Evolutionary conservation across 2,113 vertebrate genomes (phyloP), one percentile per base, ranked within the genome.

Genomic region (Megaleporinus macrocephalus): DNA sequence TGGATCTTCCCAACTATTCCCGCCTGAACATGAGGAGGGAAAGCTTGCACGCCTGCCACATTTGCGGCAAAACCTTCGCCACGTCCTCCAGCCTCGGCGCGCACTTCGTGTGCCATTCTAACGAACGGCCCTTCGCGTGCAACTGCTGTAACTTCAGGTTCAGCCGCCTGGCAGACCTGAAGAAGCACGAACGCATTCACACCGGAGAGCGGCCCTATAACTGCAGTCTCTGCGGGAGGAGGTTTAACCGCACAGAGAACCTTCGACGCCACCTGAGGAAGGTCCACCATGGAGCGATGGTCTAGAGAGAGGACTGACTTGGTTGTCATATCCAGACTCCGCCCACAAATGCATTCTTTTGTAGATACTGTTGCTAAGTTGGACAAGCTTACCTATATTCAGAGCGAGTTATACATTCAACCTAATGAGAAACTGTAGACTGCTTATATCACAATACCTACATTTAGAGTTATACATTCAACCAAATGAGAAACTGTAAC

Each of bases 101-200:
- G 0, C 84, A 86, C 77, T 80, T 83, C 11, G 81, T 86, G 57
- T 86, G 84, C 49, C 84, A 86, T 53, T 83, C 84, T 47, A 79
- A 79, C 1, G 76, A 73, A 85, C 89, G 90, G 18, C 91, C 90
- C 2, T 92, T 90, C 0, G 44, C 36, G 12, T 92, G 90, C 88
- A 81, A 88, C 16, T 91, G 86, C 0, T 89, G 86, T 0, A 88
- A 88, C 1, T 89, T 89, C 65, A 49, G 81, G 47, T 91, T 91
- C 88, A 91, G 90, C 80, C 89, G 88, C 0, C 77, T 79, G 9
- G 89, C 90, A 62, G 91, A 92, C 73, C 83, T 92, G 86, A 86
- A 83, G 72, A 88, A 91, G 10, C 91, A 92, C 74, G 73, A 87
- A 76, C 26, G 89, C 36, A 91, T 87, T 0, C 91, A 91, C 84